Evolutionary conservation across 2,797 vertebrate species (phyloP), one percentile per base, ranked within the genome.

Genomic region (Pipistrellus nathusii): DNA sequence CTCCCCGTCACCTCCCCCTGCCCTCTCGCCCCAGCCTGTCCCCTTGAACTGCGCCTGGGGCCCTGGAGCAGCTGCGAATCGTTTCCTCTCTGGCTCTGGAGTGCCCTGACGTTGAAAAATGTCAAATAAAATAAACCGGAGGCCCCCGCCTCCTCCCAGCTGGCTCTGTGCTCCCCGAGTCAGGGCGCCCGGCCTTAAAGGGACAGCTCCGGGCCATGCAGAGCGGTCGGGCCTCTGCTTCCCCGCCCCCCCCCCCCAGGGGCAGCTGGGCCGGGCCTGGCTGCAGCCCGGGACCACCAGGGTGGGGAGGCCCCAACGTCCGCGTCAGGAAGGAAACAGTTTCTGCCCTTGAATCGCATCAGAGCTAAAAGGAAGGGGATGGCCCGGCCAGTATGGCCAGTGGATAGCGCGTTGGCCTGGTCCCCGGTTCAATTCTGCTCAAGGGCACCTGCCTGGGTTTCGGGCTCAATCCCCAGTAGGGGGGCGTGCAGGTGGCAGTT

Each of bases 81-180:
- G 85, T 97, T 97, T 96, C 95, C 75, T 96, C 94, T 80, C 96
- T 95, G 95, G 96, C 96, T 93, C 96, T 94, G 41, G 95, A 96
- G 96, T 94, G 94, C 91, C 96, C 81, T 95, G 96, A 95, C 35
- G 20, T 91, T 97, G 96, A 94, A 94, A 96, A 94, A 96, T 92
- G 96, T 97, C 97, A 95, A 95, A 90, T 92, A 94, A 97, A 96
- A 93, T 95, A 96, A 97, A 95, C 96, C 0, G 0, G 72, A 72
- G 96, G 93, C 46, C 85, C 38, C 82, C 86, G 78, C 12, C 4
- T 96, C 88, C 75, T 1, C 12, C 0, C 0, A 85, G 76, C 90
- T 80, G 94, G 73, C 89, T 75, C 82, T 81, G 48, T 55, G 90
- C 91, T 88, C 69, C 68, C 46, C 15, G 53, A 88, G 14, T 73